phyloP scores from a whole-genome alignment of 2,113 vertebrate genomes.

The Vimba vimba region DNA sequence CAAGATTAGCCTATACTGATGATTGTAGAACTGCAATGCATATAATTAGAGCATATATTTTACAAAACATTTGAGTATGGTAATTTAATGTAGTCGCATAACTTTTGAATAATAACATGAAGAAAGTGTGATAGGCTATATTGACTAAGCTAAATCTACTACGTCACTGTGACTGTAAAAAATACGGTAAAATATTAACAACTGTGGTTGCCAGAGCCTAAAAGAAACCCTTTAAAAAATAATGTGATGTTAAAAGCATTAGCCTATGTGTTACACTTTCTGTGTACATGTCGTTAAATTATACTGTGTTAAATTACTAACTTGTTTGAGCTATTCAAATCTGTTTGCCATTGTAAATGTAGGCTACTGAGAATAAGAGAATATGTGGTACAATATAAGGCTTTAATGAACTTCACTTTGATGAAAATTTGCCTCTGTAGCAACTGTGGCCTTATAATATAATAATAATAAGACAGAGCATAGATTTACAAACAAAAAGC shows the following conservation, averaged over 20 bases:
- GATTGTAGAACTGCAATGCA: neutral
- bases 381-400: neutral
- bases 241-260: neutral
- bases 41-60: too few species aligned
- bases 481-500: neutral
- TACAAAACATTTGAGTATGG: neutral
- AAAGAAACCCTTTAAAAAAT: neutral
- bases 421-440: neutral
- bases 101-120: neutral
- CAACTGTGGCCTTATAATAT: neutral
- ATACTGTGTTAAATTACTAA: neutral
- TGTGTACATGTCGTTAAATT: neutral
- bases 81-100: neutral
- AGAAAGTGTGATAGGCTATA: neutral
- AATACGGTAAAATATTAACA: neutral
- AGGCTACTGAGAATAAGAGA: neutral
- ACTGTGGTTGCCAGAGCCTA: neutral
- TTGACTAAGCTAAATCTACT: too few species aligned
- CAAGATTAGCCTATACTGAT: too few species aligned
- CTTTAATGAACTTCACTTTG: neutral
- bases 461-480: neutral
- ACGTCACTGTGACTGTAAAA: too few species aligned
- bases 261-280: too few species aligned
- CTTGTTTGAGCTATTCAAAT: neutral
- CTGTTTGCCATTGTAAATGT: neutral